These are phyloP conservation scores for Pyrgilauda ruficollis DNA, from an alignment of 2,113 vertebrate species.

Conservation along the genomic window DNA sequence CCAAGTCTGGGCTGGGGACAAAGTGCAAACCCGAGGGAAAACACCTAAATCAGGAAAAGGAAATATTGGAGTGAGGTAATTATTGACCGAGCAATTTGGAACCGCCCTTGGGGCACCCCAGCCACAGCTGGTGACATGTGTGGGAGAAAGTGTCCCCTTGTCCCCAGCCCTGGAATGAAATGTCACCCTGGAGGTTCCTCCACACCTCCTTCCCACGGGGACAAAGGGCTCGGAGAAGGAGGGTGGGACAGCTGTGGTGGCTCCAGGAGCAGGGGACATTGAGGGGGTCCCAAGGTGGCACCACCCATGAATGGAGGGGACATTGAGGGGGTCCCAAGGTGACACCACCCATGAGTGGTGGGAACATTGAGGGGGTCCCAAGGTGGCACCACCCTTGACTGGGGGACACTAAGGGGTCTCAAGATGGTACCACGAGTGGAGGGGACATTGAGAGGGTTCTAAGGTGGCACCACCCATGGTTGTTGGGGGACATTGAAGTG, in stretches of 20 bases:
- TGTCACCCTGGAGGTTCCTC: not conserved
- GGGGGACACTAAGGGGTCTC: not conserved
- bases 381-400: too few species aligned
- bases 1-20: rapidly evolving
- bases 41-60: not conserved
- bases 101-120: not conserved
- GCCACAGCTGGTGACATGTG: not conserved
- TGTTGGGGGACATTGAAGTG: not conserved
- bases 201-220: not conserved
- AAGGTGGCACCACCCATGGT: too few species aligned
- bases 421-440: rapidly evolving
- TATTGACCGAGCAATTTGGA: rapidly evolving
- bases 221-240: not conserved
- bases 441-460: not conserved
- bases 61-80: not conserved
- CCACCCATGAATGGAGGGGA: rapidly evolving
- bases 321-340: not conserved
- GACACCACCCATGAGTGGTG: rapidly evolving
- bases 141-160: not conserved
- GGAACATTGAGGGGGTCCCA: too few species aligned
- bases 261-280: rapidly evolving
- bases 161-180: not conserved
- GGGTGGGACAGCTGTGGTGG: too few species aligned
- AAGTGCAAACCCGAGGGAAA: not conserved
- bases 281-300: not conserved